Base-by-base conservation (phyloP, 2,113 vertebrate species). In the Hylia prasina region DNA sequence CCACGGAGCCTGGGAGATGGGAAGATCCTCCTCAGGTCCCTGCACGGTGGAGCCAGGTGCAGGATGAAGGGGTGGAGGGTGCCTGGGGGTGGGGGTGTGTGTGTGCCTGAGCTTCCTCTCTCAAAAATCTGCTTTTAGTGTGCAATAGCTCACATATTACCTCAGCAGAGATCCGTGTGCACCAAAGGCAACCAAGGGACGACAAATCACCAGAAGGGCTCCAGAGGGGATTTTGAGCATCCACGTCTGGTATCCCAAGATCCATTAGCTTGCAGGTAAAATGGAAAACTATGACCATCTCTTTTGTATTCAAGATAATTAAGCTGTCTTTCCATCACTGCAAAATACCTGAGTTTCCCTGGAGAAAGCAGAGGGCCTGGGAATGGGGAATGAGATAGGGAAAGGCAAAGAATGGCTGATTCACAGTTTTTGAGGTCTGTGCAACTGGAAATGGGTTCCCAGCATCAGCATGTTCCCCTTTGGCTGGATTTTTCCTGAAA, bases 231-330 rank as follows among this genome's bases (percentile, higher is more conserved):
- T 89, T 95, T 73, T 95, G 93, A 96, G 78, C 96, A 86, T 94
- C 94, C 86, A n/a, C 89, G 72, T 84, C 93, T 94, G 94, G 76
- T 95, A 71, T 71, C 84, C 92, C 93, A 95, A 96, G 86, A 96
- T 83, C 90, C 90, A 61, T 94, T 96, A 97, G 96, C 77, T 87
- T 95, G 93, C 90, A 96, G 93, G 96, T 96, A 97, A 96, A 97
- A 81, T 0, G 5, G 88, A 92, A 93, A 90, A 95, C 85, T 90
- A 88, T 88, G 57, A 94, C 54, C 40, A 0, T 92, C 65, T 92
- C 70, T 91, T 94, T 81, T 90, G 22, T 90, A 23, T 80, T 64
- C 68, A 19, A 90, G 65, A 82, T 78, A 88, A 94, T 95, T 87
- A 86, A 90, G 56, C 79, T 94, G 85, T 95, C 63, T 88, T 92